Conservation (phyloP, 2,113 vertebrate genomes). For the Saccopteryx bilineata region DNA sequence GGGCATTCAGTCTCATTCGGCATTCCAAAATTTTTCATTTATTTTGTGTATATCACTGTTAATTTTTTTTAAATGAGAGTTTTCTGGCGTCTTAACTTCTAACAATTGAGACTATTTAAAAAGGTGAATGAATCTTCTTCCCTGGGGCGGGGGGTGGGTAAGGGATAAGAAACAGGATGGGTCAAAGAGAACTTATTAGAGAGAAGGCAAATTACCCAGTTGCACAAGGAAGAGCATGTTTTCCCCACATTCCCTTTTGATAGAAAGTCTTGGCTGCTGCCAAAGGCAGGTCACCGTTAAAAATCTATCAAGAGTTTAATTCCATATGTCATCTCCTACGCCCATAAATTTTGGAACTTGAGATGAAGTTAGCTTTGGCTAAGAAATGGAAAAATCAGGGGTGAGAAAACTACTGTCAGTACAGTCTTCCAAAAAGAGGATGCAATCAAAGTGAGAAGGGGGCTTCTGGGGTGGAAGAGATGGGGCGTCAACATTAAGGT, state of each 20-base stretch:
- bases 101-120: neutral
- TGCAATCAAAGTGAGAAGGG: constrained; percentile 47
- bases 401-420: constrained; percentile 75
- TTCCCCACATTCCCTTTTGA: neutral
- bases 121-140: neutral
- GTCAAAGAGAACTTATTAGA: neutral
- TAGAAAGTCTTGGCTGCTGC: constrained; percentile 18
- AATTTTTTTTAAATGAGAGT: neutral
- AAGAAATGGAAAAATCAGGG: constrained; percentile 79
- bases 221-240: neutral
- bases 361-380: constrained; percentile 69
- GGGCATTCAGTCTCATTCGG: neutral
- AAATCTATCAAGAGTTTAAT: constrained; percentile 71
- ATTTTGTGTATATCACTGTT: constrained; percentile 10
- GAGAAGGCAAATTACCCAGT: neutral
- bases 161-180: neutral
- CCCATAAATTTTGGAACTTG: constrained; percentile 75
- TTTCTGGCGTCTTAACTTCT: neutral
- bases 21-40: neutral
- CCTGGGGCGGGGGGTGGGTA: neutral
- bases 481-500: neutral
- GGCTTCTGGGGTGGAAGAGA: neutral
- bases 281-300: neutral
- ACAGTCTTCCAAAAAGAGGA: constrained; percentile 59
- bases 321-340: constrained; percentile 57